Evolutionary conservation across 23 tunicate species (phyloP).

Genomic region (Ascidia mentula): DNA sequence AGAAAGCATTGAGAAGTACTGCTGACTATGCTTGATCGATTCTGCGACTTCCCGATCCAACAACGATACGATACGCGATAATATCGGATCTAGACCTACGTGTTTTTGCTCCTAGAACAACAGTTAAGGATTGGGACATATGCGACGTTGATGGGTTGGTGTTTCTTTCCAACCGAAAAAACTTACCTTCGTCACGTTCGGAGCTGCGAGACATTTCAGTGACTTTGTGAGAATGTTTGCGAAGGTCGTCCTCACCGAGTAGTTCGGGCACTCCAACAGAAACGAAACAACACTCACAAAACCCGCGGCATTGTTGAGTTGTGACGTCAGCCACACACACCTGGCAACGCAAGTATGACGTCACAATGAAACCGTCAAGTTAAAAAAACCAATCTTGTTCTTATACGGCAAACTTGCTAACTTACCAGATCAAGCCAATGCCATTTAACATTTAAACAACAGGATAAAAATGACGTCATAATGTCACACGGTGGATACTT

Average conservation of each 20-base stretch:
- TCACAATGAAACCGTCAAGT: too few relatives aligned
- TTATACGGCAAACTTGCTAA: too few relatives aligned
- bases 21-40: conserved; percentile 57
- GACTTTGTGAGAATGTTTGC: conserved; percentile 55
- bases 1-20: conserved; percentile 51
- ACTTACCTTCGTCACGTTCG: conserved; percentile 41
- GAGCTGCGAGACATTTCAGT: conserved; percentile 43
- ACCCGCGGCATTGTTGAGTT: conserved; percentile 50
- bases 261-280: conserved; percentile 80
- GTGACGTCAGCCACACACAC: conserved; percentile 68
- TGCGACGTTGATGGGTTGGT: background rate
- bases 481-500: conserved; percentile 14
- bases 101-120: conserved; percentile 29
- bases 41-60: conserved; percentile 79
- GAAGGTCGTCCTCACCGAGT: conserved; percentile 48
- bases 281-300: conserved; percentile 59
- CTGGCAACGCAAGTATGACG: conserved; percentile 14
- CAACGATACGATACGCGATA: conserved; percentile 44
- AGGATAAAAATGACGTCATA: background rate
- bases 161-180: background rate
- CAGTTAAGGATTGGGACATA: background rate
- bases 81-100: conserved; percentile 38
- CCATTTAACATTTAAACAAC: too few relatives aligned
- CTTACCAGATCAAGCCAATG: too few relatives aligned
- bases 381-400: too few relatives aligned